A percentile compares a stretch with the other conserved stretches of the same genome.
Conservation (phyloP, 2,113 vertebrate genomes). For the Macquaria ambigua region DNA sequence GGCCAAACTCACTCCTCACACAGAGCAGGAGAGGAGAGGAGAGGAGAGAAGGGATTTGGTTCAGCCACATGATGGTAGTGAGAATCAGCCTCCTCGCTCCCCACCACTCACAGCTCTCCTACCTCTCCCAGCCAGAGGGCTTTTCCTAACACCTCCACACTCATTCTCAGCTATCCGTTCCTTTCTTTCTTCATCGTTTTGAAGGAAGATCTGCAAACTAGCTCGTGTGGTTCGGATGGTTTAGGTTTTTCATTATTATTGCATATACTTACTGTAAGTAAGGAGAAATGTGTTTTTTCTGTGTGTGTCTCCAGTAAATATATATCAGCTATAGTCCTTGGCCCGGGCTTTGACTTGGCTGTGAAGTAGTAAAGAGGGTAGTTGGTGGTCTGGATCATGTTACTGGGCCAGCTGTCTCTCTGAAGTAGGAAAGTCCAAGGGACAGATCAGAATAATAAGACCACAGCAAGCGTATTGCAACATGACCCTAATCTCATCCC, state of each 20-base stretch:
- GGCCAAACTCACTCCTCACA: slow-evolving; percentile 93
- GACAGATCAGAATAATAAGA: slow-evolving; percentile 71
- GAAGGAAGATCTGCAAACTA: slow-evolving; percentile 26
- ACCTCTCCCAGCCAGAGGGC: slow-evolving; percentile 76
- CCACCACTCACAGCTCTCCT: slow-evolving; percentile 65
- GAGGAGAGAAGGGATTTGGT: slow-evolving; percentile 83
- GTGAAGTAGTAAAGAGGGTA: slow-evolving; percentile 56
- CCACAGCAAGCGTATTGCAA: slow-evolving; percentile 67
- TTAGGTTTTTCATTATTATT: slow-evolving; percentile 19
- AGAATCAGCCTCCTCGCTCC: slow-evolving; percentile 69
- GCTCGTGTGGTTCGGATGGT: slow-evolving; percentile 20
- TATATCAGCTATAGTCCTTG: slow-evolving; percentile 51
- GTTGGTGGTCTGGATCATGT: slow-evolving; percentile 78
- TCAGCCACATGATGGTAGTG: slow-evolving; percentile 73
- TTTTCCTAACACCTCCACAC: slow-evolving; percentile 75
- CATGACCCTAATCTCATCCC: slow-evolving; percentile 76
- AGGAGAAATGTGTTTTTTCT: slow-evolving; percentile 9
- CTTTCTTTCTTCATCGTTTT: slow-evolving; percentile 63
- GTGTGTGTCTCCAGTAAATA: slow-evolving; percentile 40
- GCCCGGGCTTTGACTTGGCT: slow-evolving; percentile 57
- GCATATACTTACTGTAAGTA: slow-evolving; percentile 17
- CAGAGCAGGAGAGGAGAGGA: slow-evolving; percentile 86
- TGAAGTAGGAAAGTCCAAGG: slow-evolving; percentile 68
- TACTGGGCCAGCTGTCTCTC: slow-evolving; percentile 77
- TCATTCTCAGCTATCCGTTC: slow-evolving; percentile 62